Conservation (phyloP, 2,888 invertebrate genomes). For the Drosophila koepferae region DNA sequence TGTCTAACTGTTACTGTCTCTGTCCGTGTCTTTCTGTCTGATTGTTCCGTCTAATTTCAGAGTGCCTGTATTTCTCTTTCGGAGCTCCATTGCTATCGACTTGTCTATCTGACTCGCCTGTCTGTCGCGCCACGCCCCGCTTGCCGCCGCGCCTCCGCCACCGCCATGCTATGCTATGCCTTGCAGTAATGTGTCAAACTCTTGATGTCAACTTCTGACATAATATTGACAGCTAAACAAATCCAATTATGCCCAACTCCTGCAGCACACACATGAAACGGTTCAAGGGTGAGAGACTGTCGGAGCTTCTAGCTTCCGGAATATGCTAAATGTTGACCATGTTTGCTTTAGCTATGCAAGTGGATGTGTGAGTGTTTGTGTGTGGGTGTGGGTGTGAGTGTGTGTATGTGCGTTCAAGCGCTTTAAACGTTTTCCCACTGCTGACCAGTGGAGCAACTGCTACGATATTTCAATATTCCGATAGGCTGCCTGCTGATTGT, state of each 20-base stretch:
- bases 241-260: constrained; percentile 79
- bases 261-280: constrained; percentile 25
- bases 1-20: not conserved
- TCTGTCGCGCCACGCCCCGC: constrained; percentile 36
- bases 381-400: constrained; percentile 3
- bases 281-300: constrained; percentile 9
- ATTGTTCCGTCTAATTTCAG: constrained; percentile 29
- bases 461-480: constrained; percentile 59
- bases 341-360: constrained; percentile 20
- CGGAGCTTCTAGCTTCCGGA: constrained; percentile 32
- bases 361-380: constrained; percentile 1
- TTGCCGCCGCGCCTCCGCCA: not conserved
- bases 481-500: constrained; percentile 44
- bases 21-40: constrained; percentile 9
- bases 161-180: not conserved
- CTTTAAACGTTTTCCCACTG: constrained; percentile 69
- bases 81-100: constrained; percentile 33
- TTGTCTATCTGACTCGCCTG: constrained; percentile 41
- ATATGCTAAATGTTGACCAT: constrained; percentile 63
- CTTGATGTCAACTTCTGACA: constrained; percentile 79
- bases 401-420: constrained; percentile 55
- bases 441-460: constrained; percentile 50
- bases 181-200: constrained; percentile 59
- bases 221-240: constrained; percentile 81
- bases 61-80: constrained; percentile 40